Evolutionary conservation across 2,888 invertebrate species (phyloP), one percentile per base, ranked within the genome.

Genomic region (Synanthedon formicaeformis): DNA sequence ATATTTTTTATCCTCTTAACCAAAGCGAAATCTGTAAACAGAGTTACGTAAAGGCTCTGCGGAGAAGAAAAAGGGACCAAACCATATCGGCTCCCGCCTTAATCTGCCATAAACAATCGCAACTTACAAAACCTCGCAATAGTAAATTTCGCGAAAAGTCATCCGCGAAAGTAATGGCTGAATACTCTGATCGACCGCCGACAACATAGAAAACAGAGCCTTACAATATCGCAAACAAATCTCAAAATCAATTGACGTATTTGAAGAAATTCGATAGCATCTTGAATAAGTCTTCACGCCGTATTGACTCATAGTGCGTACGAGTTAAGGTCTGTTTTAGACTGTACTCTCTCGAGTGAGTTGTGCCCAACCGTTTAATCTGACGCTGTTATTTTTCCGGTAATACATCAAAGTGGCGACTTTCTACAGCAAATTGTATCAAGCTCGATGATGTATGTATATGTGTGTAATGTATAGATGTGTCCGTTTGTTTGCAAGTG

Each of bases 381-480:
- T 69, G 68, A 67, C 56, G 58, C 70, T 74, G 75, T 81, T 80
- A 80, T 80, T 79, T 79, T 81, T 78, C 80, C 80, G 78, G 79
- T 66, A 63, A 78, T 80, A 81, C 76, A 80, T 80, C 80, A 80
- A 77, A 78, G 71, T 68, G 73, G 73, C 72, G 71, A 77, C 69
- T 75, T 70, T 72, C 71, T 66, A 68, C 74, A 75, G 74, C 78
- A 80, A 81, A 81, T 81, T 79, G 76, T 81, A 81, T 81, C 78
- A 78, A 78, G 78, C 62, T 75, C 70, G 67, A 67, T 77, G 76
- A 78, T 77, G 72, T 78, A 76, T 75, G 75, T 62, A 60, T 14
- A 34, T 14, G 45, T 45, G 45, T 45, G 13, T 0, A 2, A 23
- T 23, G 23, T 34, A 34, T 34, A 34, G 10, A 5, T 34, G 34